Base-by-base conservation (phyloP, 2,888 invertebrate genomes). In the Drosophila picticornis region DNA sequence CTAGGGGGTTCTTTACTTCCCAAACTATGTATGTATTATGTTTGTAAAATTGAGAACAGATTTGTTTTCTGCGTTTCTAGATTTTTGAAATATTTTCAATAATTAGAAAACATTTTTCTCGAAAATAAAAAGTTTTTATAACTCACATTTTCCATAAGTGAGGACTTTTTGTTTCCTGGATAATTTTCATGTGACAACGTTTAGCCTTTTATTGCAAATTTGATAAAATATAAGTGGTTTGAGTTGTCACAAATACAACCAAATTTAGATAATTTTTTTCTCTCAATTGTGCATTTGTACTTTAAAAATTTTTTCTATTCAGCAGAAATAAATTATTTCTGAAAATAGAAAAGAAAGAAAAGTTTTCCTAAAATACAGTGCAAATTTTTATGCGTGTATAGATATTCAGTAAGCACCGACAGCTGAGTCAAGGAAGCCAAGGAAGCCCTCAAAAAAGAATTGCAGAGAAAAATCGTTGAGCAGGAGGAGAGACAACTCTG, bases 391-490 rank as follows among this genome's bases (percentile, higher is more conserved):
- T 43, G 43, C 22, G 43, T 43, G 43, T 43, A 22, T 1, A 43
- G 22, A 43, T 2, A 43, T 22, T 16, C 46, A 46, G 46, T 52
- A 38, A 51, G 52, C 53, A 32, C 48, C 61, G 58, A 48, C 40
- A 63, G 51, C 48, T 57, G 53, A 83, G 69, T 71, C 70, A 62
- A 59, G 55, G 66, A 55, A 67, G 72, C 46, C 67, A 62, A 59
- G 52, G 66, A 55, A 67, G 72, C 46, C 25, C 25, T 25, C 46
- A 34, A 36, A 60, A 62, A 72, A 69, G 69, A 60, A 48, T 34
- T 34, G 32, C 36, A 31, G 36, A 5, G 6, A 29, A 73, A 82
- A 88, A 76, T 69, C 36, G 36, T 19, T 36, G 73, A 69, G 67
- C 51, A 60, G 55, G 63, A 46, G 25, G 25, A 46, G 46, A 75